These are phyloP conservation scores for Varanus salvator DNA, from an alignment of 2,113 vertebrate species.

Conservation along the genomic window DNA sequence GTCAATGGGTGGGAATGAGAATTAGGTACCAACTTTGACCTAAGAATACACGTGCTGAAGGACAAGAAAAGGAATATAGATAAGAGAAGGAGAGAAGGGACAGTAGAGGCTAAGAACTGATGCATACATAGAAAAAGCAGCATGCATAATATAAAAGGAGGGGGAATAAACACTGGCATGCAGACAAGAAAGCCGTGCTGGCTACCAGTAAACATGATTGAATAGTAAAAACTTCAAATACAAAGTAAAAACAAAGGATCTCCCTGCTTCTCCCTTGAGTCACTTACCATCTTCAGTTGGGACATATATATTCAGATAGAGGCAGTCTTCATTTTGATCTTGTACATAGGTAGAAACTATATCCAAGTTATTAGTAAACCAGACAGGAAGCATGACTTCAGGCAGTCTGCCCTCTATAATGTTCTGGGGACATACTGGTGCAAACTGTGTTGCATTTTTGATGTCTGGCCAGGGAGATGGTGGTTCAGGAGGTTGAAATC, in stretches of 20 bases:
- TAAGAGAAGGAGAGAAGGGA: constrained; percentile 60
- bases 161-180: constrained; percentile 77
- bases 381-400: constrained; percentile 99
- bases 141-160: constrained; percentile 83
- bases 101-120: constrained; percentile 67
- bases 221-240: constrained; percentile 79
- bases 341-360: constrained; percentile 95
- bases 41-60: constrained; percentile 85
- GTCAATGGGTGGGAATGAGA: constrained; percentile 81
- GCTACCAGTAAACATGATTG: constrained; percentile 78
- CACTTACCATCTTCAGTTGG: constrained; percentile 99
- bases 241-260: constrained; percentile 71
- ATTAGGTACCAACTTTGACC: constrained; percentile 80
- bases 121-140: constrained; percentile 75
- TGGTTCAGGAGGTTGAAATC: constrained; percentile 96
- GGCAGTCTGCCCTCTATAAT: constrained; percentile 95
- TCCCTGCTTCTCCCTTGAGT: constrained; percentile 76
- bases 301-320: constrained; percentile 98
- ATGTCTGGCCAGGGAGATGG: constrained; percentile 89
- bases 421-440: constrained; percentile 97
- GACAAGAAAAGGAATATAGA: constrained; percentile 72
- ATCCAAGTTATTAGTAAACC: constrained; percentile 99
- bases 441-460: constrained; percentile 95
- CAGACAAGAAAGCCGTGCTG: constrained; percentile 88
- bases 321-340: constrained; percentile 99